Evolutionary conservation across 2,888 invertebrate genomes (phyloP).

Genomic region (Synergus laeviventris): DNA sequence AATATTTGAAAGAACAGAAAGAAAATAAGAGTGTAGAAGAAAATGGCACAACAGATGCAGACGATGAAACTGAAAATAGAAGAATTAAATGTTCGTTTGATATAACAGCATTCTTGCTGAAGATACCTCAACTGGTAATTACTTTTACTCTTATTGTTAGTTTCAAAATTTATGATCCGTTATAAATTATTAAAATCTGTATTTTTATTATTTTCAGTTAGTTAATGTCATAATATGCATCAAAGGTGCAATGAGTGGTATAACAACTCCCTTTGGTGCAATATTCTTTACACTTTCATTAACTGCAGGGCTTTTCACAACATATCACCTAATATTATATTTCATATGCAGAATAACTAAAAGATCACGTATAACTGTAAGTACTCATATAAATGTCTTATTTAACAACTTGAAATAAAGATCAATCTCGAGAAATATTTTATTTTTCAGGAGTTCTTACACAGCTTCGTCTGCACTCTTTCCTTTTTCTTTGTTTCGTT

Average conservation of each 20-base stretch:
- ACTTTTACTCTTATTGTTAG: background rate
- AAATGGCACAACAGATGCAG: background rate
- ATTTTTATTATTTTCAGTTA: background rate
- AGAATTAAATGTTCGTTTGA: conserved; percentile 2
- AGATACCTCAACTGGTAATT: conserved; percentile 12
- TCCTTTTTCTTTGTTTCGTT: background rate
- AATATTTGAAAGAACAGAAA: background rate
- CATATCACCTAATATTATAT: conserved; percentile 16
- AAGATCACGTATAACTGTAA: background rate
- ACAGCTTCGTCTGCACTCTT: background rate
- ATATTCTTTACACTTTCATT: conserved; percentile 15
- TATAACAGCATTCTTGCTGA: background rate
- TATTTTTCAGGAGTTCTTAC: conserved; percentile 1
- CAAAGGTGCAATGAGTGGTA: conserved; percentile 5
- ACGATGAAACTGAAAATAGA: background rate
- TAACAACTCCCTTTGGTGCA: background rate
- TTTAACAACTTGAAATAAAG: background rate
- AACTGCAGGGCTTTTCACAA: conserved; percentile 16
- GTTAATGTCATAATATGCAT: background rate
- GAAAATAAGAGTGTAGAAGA: background rate
- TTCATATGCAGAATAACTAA: background rate
- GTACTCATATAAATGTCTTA: background rate
- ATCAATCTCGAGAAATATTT: background rate
- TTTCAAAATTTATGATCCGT: background rate
- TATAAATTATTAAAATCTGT: background rate